These are phyloP conservation scores for Alligator sinensis DNA, from an alignment of 2,113 vertebrate species.

Conservation along the genomic window DNA sequence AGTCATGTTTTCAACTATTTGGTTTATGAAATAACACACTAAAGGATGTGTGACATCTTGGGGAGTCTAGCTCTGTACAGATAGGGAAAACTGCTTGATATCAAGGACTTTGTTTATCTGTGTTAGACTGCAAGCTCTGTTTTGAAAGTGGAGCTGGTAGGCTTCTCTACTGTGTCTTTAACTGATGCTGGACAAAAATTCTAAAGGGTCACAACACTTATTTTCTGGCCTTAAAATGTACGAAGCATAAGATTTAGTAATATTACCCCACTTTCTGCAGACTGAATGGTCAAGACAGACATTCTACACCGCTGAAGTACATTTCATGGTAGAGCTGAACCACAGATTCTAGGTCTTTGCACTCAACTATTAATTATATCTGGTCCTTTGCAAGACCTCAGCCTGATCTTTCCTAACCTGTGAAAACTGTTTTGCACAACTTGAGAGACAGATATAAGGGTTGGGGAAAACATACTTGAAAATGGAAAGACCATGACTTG, in stretches of 20 bases:
- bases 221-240: background rate
- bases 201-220: background rate
- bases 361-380: no score
- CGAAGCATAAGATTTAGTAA: background rate
- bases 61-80: background rate
- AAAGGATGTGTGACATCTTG: fast-evolving
- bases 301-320: background rate
- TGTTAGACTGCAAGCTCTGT: background rate
- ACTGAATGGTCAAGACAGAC: background rate
- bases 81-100: background rate
- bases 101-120: fast-evolving
- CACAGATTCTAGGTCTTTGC: background rate
- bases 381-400: background rate
- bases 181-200: background rate
- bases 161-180: background rate
- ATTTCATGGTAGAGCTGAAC: no score
- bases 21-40: background rate
- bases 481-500: background rate
- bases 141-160: background rate
- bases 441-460: background rate
- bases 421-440: background rate
- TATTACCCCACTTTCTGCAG: background rate
- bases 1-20: background rate
- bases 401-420: background rate
- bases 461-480: background rate